Conservation (phyloP, 2,797 vertebrate species). For the Hemibagrus guttatus region DNA sequence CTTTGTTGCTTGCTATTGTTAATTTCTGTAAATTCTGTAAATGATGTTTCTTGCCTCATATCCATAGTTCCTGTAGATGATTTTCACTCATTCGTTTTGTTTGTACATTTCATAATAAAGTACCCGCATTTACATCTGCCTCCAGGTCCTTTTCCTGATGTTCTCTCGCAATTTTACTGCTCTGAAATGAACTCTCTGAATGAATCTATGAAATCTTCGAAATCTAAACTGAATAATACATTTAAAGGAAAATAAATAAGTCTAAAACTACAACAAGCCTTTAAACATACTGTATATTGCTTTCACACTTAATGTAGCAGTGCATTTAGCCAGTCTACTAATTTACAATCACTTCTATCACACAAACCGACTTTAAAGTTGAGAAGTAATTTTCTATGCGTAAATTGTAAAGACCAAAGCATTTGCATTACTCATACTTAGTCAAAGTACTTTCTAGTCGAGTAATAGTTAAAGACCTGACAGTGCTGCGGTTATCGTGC, state of each 20-base stretch:
- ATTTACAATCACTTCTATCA: constrained; percentile 2
- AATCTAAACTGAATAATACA: background rate
- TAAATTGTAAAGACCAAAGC: background rate
- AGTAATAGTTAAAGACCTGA: background rate
- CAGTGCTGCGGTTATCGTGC: background rate
- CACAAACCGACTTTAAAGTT: background rate
- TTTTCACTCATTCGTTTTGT: background rate
- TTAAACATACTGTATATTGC: background rate
- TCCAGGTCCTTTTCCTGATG: background rate
- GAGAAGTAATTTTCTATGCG: background rate
- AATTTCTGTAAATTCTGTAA: background rate
- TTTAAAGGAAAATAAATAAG: background rate
- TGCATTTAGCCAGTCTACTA: background rate
- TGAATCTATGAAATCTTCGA: background rate
- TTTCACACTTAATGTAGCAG: background rate
- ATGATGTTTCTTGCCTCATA: background rate
- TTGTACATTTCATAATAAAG: background rate
- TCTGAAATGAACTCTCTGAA: background rate
- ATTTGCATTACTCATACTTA: background rate
- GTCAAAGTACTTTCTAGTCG: background rate
- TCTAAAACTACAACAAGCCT: background rate
- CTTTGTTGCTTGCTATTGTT: background rate
- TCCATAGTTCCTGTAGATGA: background rate
- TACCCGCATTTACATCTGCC: background rate
- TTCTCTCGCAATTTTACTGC: background rate